Evolutionary conservation across 2,113 vertebrate species (phyloP).

Genomic region (Archilochus colubris): DNA sequence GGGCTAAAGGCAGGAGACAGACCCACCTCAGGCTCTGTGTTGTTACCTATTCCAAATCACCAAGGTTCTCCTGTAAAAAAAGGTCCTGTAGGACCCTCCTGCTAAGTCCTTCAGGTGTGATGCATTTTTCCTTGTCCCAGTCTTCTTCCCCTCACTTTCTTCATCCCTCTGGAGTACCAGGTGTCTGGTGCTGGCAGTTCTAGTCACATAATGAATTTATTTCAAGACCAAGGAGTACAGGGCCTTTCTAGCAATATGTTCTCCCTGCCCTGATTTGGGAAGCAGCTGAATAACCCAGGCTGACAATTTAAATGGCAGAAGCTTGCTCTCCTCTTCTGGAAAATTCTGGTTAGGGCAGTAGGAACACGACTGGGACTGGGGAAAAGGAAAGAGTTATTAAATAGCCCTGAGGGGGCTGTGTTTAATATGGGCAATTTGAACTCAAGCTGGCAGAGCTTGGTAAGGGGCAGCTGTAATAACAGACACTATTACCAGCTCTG

Average conservation of each 20-base stretch:
- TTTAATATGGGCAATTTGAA: not conserved
- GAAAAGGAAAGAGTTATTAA: not conserved
- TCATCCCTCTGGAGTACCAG: not conserved
- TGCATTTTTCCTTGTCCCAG: not conserved
- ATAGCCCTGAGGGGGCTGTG: not conserved
- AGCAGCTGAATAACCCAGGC: not conserved
- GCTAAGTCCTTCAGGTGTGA: not conserved
- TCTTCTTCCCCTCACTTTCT: not conserved
- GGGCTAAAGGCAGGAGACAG: not conserved
- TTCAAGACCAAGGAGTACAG: not conserved
- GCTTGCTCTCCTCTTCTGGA: not conserved
- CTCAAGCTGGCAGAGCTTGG: not conserved
- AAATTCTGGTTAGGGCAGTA: not conserved
- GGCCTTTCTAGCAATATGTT: accelerated
- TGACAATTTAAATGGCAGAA: not conserved
- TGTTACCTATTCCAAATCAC: not conserved
- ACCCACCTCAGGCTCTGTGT: not conserved
- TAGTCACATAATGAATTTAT: not conserved
- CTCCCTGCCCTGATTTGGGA: not conserved
- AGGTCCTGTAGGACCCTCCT: not conserved
- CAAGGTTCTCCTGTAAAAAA: not conserved
- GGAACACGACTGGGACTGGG: not conserved
- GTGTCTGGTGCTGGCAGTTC: not conserved
- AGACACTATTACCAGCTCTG: not conserved
- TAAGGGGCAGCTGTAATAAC: slow-evolving; percentile 32